Evolutionary conservation across 1,140 invertebrate species (phyloP).

Genomic region (Zaprionus camerounensis): DNA sequence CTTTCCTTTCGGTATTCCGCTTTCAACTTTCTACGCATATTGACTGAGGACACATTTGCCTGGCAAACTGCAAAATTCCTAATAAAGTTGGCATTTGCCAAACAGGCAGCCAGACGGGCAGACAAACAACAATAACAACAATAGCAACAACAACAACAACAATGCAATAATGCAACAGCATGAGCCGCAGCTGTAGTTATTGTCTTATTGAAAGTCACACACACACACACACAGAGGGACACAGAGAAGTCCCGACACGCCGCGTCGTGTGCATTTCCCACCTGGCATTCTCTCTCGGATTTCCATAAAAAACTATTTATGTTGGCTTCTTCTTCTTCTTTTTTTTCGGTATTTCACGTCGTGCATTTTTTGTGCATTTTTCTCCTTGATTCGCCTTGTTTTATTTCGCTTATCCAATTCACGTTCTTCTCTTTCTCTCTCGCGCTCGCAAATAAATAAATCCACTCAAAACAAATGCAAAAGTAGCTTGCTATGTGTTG

Average conservation of each 20-base stretch:
- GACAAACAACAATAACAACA: constrained; percentile 52
- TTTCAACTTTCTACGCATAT: constrained; percentile 33
- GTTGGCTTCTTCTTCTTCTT: constrained; percentile 29
- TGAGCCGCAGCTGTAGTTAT: constrained; percentile 9
- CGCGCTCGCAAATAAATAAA: constrained; percentile 57
- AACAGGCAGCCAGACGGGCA: constrained; percentile 69
- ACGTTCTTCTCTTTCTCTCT: constrained; percentile 13
- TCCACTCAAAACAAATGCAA: constrained; percentile 58
- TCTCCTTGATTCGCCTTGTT: constrained; percentile 29
- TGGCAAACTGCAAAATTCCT: constrained; percentile 62
- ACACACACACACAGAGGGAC: background rate
- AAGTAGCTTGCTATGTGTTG: constrained; percentile 7
- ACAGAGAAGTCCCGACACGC: background rate
- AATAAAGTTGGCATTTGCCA: constrained; percentile 80
- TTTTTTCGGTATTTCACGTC: background rate
- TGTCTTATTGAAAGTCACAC: constrained; percentile 58
- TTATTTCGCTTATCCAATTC: constrained; percentile 20
- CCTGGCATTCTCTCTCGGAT: constrained; percentile 37
- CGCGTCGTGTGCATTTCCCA: constrained; percentile 45
- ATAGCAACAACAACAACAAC: background rate
- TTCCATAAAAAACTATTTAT: constrained; percentile 75
- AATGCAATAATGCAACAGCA: constrained; percentile 38
- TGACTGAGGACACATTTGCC: constrained; percentile 30
- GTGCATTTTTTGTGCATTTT: constrained; percentile 25
- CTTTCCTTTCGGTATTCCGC: constrained; percentile 29